Conservation (phyloP, 1,140 invertebrate genomes). For the Psilanteris sp. region DNA sequence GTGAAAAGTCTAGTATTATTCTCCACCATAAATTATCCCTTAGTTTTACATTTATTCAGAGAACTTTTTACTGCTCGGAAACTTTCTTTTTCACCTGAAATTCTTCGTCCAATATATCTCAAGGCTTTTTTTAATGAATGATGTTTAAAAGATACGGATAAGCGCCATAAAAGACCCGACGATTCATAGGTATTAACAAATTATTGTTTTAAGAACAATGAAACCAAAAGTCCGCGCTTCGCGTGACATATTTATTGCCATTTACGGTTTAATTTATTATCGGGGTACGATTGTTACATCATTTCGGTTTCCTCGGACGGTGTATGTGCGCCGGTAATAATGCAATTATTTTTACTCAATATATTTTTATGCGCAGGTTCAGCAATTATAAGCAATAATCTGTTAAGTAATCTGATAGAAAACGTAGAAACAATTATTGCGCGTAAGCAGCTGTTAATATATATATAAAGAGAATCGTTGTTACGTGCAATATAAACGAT, state of each 20-base stretch:
- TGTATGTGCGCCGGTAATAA: not conserved
- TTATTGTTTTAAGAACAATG: conserved; percentile 28
- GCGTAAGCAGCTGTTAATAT: conserved; percentile 8
- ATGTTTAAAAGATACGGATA: conserved; percentile 4
- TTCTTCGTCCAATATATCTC: conserved; percentile 14
- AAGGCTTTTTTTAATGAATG: conserved; percentile 13
- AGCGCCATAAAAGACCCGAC: conserved; percentile 7
- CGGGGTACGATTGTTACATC: conserved; percentile 14
- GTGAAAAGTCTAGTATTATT: conserved; percentile 52
- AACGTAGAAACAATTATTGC: conserved; percentile 45
- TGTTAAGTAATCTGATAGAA: conserved; percentile 48
- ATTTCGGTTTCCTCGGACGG: conserved; percentile 7
- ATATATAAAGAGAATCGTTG: conserved; percentile 46
- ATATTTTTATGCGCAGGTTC: conserved; percentile 26
- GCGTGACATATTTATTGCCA: conserved; percentile 48
- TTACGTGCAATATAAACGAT: conserved; percentile 2
- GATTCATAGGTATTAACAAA: conserved; percentile 22
- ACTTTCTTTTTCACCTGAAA: conserved; percentile 50
- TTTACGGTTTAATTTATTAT: conserved; percentile 48
- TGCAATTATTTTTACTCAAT: conserved; percentile 1
- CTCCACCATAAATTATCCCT: conserved; percentile 54
- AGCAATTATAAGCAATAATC: conserved; percentile 31
- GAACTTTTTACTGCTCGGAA: conserved; percentile 36
- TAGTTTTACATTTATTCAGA: conserved; percentile 51
- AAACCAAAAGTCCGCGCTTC: conserved; percentile 10